Base-by-base conservation (phyloP, 2,113 vertebrate species). In the Ochotona princeps region DNA sequence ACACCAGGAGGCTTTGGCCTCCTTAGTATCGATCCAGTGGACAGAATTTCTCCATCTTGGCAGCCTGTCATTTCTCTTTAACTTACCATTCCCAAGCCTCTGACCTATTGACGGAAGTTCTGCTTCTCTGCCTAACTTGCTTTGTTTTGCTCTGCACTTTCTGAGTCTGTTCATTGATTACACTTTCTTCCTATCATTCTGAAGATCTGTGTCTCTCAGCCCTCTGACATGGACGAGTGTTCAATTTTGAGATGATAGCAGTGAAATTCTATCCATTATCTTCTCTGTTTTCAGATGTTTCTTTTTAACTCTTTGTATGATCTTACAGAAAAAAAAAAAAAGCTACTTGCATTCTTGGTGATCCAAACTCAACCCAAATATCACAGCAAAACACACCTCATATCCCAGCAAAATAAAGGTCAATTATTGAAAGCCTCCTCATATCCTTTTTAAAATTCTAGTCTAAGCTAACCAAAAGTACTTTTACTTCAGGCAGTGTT, bases 31-130 rank as follows among this genome's bases (percentile, higher is more conserved):
- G 89, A 97, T 96, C 91, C 70, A 54, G 35, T 32, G 67, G 95
- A 78, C 70, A 96, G 81, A 95, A 97, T 97, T 96, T 96, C 90
- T 94, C 82, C 66, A 13, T 92, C 94, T 94, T 83, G 30, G 35
- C 12, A 38, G 81, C 81, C 96, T 93, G 78, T 87, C 96, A 79
- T 96, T 94, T 94, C 95, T 95, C 96, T 95, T 35, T 69, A 84
- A 72, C 25, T 54, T 21, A 69, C 65, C 93, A 88, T 96, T 94
- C 96, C 95, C 93, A 89, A 93, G 83, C 89, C 26, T 92, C 89
- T 91, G 87, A 74, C 70, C 80, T 94, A 88, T 14, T 95, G 94
- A 97, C 83, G 61, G 93, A 38, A 8, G 28, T 69, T 92, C 76
- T 87, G 44, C 69, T 82, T 92, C 90, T 76, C 89, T 51, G 21